Conservation (phyloP, 1,140 invertebrate species). For the Meloidogyne chitwoodi region DNA sequence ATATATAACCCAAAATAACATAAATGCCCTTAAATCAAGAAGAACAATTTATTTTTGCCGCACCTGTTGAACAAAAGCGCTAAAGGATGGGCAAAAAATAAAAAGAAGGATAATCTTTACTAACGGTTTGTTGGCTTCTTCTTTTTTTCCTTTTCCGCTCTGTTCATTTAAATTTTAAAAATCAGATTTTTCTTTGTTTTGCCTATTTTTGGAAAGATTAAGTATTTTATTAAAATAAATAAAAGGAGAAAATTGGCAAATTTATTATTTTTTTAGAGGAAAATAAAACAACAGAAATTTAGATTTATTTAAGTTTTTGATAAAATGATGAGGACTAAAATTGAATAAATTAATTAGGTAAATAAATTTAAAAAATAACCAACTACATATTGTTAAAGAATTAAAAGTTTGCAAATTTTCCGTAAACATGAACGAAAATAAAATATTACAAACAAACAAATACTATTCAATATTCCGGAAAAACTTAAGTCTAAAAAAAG, state of each 20-base stretch:
- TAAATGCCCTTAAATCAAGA: not conserved
- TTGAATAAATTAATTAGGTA: no score
- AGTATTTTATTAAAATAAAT: not conserved
- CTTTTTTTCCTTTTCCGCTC: not conserved
- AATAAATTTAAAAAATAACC: no score
- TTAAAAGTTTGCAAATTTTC: no score
- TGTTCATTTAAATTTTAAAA: not conserved
- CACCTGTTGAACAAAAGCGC: not conserved
- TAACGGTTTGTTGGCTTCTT: not conserved
- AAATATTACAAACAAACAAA: no score
- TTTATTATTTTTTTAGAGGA: no score
- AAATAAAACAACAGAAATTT: no score
- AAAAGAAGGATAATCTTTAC: not conserved
- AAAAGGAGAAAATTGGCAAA: not conserved
- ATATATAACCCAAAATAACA: not conserved
- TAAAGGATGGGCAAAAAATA: not conserved
- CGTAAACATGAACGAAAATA: no score
- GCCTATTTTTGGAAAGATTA: not conserved
- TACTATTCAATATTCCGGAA: no score
- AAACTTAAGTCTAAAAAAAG: no score
- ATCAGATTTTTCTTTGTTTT: not conserved
- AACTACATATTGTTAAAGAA: no score
- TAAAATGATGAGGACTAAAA: no score
- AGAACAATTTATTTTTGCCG: not conserved
- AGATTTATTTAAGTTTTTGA: no score